A percentile compares a stretch with the other conserved stretches of the same genome.
phyloP scores from a whole-genome alignment of 2,888 invertebrate species.

The Melipona bicolor region DNA sequence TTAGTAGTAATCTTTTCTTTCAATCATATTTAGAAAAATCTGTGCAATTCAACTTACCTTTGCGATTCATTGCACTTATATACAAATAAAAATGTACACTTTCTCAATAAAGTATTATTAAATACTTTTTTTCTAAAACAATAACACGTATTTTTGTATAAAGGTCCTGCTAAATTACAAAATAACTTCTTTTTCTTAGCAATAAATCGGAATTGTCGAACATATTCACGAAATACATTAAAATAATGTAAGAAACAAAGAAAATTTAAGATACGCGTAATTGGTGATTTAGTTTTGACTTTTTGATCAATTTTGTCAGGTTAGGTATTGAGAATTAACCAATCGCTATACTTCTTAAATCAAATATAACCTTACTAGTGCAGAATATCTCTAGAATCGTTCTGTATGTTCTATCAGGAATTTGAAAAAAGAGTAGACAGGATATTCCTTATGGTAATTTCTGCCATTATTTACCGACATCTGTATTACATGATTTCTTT shows the following conservation, averaged over 20 bases:
- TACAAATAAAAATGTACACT: slow-evolving; percentile 37
- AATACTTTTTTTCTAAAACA: slow-evolving; percentile 12
- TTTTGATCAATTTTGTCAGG: slow-evolving; percentile 30
- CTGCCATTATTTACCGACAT: too few species aligned
- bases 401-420: too few species aligned
- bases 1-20: background rate
- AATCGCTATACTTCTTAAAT: slow-evolving; percentile 36
- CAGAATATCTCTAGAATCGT: background rate
- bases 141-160: background rate
- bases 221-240: slow-evolving; percentile 37
- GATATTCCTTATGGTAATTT: too few species aligned
- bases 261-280: slow-evolving; percentile 17
- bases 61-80: slow-evolving; percentile 61
- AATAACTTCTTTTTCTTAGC: slow-evolving; percentile 3
- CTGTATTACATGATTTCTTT: too few species aligned
- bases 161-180: slow-evolving; percentile 44
- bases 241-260: slow-evolving; percentile 39
- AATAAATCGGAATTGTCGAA: slow-evolving; percentile 23
- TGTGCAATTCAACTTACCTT: slow-evolving; percentile 53
- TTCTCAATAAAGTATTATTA: slow-evolving; percentile 36
- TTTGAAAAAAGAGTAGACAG: too few species aligned
- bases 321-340: slow-evolving; percentile 40
- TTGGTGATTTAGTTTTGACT: slow-evolving; percentile 32
- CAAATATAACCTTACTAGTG: slow-evolving; percentile 14
- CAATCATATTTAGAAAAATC: background rate